Conservation (phyloP, 2,888 invertebrate genomes). For the Cybosia mesomella region DNA sequence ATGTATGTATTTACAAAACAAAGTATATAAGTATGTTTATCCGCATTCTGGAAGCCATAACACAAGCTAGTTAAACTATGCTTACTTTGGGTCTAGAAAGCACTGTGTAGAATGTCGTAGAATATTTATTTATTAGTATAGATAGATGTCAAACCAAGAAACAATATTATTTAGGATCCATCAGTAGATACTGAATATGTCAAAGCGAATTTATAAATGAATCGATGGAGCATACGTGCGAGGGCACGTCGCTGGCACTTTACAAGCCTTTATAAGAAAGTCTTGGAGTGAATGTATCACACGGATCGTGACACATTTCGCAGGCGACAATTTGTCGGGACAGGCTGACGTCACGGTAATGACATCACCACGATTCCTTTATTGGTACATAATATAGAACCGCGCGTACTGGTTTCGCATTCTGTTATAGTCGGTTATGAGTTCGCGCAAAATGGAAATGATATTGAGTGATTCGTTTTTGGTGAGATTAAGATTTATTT, state of each 20-base stretch:
- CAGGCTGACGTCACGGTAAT: constrained; percentile 18
- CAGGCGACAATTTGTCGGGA: constrained; percentile 11
- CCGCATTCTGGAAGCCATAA: too few species aligned
- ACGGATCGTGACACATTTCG: not conserved
- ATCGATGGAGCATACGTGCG: not conserved
- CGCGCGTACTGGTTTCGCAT: not conserved
- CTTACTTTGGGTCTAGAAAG: too few species aligned
- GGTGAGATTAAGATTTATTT: constrained; percentile 3
- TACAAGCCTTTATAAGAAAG: not conserved
- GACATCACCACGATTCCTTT: constrained; percentile 18
- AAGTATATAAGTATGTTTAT: too few species aligned
- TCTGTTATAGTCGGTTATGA: constrained; percentile 31
- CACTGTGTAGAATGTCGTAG: too few species aligned
- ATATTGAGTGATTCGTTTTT: constrained; percentile 21
- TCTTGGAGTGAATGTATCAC: not conserved
- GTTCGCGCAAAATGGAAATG: constrained; percentile 35
- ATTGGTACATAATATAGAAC: constrained; percentile 19
- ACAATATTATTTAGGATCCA: too few species aligned
- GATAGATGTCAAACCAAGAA: too few species aligned
- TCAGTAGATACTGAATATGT: too few species aligned
- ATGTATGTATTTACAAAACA: too few species aligned
- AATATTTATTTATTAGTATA: too few species aligned
- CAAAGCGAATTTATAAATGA: not conserved
- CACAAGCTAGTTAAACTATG: too few species aligned
- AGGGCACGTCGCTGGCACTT: not conserved